Conservation (phyloP, 2,113 vertebrate species). For the Halichoerus grypus region DNA sequence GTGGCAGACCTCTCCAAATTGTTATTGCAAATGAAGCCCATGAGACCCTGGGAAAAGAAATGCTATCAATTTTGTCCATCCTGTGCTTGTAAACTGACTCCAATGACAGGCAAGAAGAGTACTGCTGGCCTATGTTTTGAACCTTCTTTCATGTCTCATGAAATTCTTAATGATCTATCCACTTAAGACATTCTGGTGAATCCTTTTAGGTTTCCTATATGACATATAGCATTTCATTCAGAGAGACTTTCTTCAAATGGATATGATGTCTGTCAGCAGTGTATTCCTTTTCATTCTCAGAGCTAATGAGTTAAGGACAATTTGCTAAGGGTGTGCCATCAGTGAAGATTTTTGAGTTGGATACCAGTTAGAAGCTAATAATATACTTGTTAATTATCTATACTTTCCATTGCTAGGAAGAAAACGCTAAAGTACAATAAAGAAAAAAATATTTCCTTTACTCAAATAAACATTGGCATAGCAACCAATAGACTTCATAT, state of each 20-base stretch:
- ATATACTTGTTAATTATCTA: not conserved
- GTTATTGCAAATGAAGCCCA: not conserved
- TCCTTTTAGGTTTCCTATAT: not conserved
- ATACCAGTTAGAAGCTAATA: not conserved
- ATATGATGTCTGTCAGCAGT: not conserved
- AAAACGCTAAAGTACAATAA: slow-evolving; percentile 19
- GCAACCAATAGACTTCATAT: not conserved
- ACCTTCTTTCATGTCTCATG: not conserved
- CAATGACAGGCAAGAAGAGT: not conserved
- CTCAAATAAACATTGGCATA: not conserved
- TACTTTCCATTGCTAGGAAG: not conserved
- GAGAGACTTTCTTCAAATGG: not conserved
- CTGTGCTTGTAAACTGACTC: not conserved
- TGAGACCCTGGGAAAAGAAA: not conserved
- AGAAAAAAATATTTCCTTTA: not conserved
- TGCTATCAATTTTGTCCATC: not conserved
- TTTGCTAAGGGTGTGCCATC: not conserved
- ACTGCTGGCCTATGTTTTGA: not conserved
- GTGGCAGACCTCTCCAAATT: not conserved
- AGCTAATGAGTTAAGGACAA: not conserved
- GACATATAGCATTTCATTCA: slow-evolving; percentile 52
- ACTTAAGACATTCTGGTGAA: not conserved
- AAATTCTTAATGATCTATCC: slow-evolving; percentile 22
- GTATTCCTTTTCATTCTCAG: slow-evolving; percentile 18
- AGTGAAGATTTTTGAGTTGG: not conserved